Evolutionary conservation across 2,113 vertebrate genomes (phyloP), one percentile per base, ranked within the genome.

Genomic region (Platysternon megacephalum): DNA sequence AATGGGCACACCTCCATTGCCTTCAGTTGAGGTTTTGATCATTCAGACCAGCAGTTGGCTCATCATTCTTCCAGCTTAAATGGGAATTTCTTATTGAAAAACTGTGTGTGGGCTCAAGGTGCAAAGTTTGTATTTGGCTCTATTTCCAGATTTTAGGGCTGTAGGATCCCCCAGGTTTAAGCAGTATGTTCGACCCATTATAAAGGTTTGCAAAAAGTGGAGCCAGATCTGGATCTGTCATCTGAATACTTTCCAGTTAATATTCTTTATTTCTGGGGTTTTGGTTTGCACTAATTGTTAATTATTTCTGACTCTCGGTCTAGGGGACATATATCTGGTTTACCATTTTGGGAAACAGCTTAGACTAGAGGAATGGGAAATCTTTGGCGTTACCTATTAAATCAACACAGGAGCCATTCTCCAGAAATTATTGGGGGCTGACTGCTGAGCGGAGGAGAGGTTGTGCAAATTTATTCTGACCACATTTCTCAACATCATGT

Each of bases 401-500:
- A 94, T 87, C 84, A 88, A 0, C 46, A 76, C 87, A 92, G 79
- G 51, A 56, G 95, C 96, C 94, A 52, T 96, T 95, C 88, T 55
- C 91, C 94, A 96, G 91, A 95, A 93, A 78, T 94, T 93, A 83
- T 87, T 84, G 92, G 87, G 92, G 96, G 91, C 91, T 88, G 87
- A 76, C 96, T 97, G 91, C 94, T 1, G 32, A 85, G 91, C 89
- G 91, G 93, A 95, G 93, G 89, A 96, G 90, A 95, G 84, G 93
- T 97, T 97, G 91, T 88, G 85, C 95, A 87, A 89, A 95, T 87
- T 91, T 97, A 94, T 76, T 95, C 95, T 84, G 8, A 91, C 89
- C 0, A 0, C 93, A 91, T 97, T 97, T 96, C 94, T 97, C 95
- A 94, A 88, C 42, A 3, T 96, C 89, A 14, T 88, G 84, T 97